These are phyloP conservation scores for Heliconius hermathena DNA, from an alignment of 1,140 invertebrate species.

Conservation along the genomic window DNA sequence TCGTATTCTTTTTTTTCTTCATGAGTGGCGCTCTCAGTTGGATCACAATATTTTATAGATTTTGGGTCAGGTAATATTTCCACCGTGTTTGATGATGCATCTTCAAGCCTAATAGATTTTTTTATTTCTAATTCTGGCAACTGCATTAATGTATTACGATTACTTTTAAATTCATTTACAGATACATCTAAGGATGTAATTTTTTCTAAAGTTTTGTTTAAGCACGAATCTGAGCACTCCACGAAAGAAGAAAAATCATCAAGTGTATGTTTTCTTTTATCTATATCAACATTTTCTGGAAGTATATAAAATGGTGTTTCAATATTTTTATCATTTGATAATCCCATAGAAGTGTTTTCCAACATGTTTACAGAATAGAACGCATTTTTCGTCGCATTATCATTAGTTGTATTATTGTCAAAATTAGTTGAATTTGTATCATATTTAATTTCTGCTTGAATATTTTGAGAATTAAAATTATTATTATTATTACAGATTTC, in stretches of 20 bases:
- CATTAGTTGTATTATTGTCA: not conserved
- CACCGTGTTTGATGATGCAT: not conserved
- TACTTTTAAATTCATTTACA: not conserved
- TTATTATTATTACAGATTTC: not conserved
- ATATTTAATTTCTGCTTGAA: not conserved
- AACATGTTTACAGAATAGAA: not conserved
- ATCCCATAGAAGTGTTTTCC: not conserved
- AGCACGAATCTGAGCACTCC: not conserved
- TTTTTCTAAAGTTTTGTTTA: conserved; percentile 1
- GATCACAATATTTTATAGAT: not conserved
- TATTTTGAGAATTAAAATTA: not conserved
- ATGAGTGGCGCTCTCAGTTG: not conserved
- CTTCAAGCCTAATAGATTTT: not conserved
- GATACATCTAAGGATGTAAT: not conserved
- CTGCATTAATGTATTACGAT: not conserved
- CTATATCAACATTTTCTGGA: not conserved
- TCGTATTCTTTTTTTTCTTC: not conserved
- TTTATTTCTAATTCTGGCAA: not conserved
- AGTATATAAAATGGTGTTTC: conserved; percentile 2
- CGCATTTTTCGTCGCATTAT: not conserved
- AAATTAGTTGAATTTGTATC: not conserved
- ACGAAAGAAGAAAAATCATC: not conserved
- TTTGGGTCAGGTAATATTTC: not conserved
- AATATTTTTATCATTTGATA: not conserved
- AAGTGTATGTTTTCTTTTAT: not conserved